Percentiles rank a stretch among this genome's conserved stretches.
Conservation (phyloP, 2,113 vertebrate species). For the Pandion haliaetus region DNA sequence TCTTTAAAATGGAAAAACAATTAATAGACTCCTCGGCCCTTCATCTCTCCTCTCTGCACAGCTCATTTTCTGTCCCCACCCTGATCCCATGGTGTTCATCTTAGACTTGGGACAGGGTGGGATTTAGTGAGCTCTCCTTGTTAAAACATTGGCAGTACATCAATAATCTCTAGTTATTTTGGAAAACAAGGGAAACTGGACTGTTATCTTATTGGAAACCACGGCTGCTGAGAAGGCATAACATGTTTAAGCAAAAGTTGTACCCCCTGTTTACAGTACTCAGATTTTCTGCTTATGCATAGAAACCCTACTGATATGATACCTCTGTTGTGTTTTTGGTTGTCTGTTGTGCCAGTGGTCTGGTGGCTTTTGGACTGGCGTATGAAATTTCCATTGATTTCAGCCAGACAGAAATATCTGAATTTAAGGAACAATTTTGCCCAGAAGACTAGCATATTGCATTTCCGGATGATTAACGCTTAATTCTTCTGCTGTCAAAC, state of each 20-base stretch:
- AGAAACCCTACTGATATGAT: not conserved
- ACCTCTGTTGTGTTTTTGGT: not conserved
- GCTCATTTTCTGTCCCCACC: not conserved
- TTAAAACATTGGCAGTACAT: constrained; percentile 42
- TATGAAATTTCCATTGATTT: not conserved
- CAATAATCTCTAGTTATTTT: constrained; percentile 31
- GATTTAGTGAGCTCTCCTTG: constrained; percentile 11
- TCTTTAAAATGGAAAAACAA: constrained; percentile 57
- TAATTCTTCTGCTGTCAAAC: not conserved
- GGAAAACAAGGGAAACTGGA: constrained; percentile 24
- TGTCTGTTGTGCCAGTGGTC: not conserved
- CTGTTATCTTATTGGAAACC: not conserved
- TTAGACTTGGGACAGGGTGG: constrained; percentile 16
- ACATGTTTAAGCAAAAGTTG: not conserved
- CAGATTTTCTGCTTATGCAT: not conserved
- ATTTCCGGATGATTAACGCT: not conserved
- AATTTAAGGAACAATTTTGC: not conserved
- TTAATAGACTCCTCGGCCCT: not conserved
- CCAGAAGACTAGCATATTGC: not conserved
- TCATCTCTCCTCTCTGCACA: not conserved
- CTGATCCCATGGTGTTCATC: constrained; percentile 19
- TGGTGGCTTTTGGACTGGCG: not conserved
- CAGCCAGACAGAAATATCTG: not conserved
- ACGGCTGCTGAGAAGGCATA: constrained; percentile 1
- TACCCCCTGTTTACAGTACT: not conserved